These are phyloP conservation scores for Thyatira batis DNA, from an alignment of 2,888 invertebrate species.

Conservation along the genomic window DNA sequence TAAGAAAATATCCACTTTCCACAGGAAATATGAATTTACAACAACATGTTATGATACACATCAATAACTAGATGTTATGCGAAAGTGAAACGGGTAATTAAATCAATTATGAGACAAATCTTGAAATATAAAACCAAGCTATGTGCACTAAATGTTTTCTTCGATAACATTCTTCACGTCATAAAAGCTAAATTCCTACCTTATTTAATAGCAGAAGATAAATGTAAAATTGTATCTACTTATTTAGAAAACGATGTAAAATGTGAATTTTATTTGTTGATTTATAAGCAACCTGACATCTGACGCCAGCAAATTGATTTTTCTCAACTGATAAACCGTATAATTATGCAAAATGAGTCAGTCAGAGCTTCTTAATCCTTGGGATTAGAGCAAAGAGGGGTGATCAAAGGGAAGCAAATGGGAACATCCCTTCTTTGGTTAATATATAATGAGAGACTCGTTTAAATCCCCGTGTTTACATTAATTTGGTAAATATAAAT, in stretches of 20 bases:
- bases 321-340: constrained; percentile 61
- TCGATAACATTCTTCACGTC: no score
- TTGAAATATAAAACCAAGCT: no score
- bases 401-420: constrained; percentile 63
- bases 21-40: constrained; percentile 33
- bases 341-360: constrained; percentile 73
- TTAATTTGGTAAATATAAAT: constrained; percentile 67
- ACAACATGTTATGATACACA: not conserved
- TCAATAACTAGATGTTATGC: not conserved
- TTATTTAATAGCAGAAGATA: no score
- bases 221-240: no score
- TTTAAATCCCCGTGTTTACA: constrained; percentile 71
- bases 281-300: constrained; percentile 18
- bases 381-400: constrained; percentile 62
- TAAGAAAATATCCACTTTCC: constrained; percentile 40
- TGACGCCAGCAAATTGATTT: constrained; percentile 58
- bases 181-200: no score
- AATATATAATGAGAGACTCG: constrained; percentile 73
- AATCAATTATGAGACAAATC: no score
- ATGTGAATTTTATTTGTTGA: not conserved
- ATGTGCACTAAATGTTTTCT: not conserved
- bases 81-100: not conserved
- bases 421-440: constrained; percentile 66
- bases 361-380: constrained; percentile 63
- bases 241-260: no score